Conservation (phyloP, 2,888 invertebrate genomes). For the Artemia sp. region DNA sequence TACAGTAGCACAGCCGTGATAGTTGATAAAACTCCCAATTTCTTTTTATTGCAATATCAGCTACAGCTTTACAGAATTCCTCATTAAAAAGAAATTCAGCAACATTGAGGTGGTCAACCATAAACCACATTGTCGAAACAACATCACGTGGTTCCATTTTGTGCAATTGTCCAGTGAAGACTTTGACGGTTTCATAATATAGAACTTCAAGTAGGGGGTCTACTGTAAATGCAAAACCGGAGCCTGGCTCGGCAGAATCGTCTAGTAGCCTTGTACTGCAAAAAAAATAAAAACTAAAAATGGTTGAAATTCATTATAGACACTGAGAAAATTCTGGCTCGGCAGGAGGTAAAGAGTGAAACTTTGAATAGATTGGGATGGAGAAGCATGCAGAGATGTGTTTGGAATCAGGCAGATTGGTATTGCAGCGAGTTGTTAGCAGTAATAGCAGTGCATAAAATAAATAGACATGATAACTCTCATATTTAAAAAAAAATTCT, state of each 20-base stretch:
- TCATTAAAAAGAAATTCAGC: slow-evolving; percentile 4
- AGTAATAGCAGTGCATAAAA: too few species aligned
- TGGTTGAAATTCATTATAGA: too few species aligned
- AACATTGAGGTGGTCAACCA: background rate
- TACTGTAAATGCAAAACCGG: background rate
- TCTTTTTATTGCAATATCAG: background rate
- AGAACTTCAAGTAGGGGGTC: slow-evolving; percentile 10
- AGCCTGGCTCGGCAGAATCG: background rate
- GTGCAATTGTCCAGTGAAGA: background rate
- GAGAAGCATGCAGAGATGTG: too few species aligned
- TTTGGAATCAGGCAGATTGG: too few species aligned
- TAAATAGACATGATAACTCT: too few species aligned
- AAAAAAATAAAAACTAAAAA: too few species aligned
- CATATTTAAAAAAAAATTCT: too few species aligned
- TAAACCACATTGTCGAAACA: background rate
- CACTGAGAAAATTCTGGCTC: too few species aligned
- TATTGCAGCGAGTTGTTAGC: too few species aligned
- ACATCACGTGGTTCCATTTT: background rate
- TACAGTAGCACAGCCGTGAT: too few species aligned
- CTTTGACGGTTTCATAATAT: background rate
- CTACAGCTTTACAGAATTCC: background rate
- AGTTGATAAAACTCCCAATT: background rate
- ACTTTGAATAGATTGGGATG: too few species aligned
- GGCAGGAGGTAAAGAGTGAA: too few species aligned
- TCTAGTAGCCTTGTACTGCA: background rate